phyloP scores from a whole-genome alignment of 2,113 vertebrate genomes.

The Meleagris gallopavo region DNA sequence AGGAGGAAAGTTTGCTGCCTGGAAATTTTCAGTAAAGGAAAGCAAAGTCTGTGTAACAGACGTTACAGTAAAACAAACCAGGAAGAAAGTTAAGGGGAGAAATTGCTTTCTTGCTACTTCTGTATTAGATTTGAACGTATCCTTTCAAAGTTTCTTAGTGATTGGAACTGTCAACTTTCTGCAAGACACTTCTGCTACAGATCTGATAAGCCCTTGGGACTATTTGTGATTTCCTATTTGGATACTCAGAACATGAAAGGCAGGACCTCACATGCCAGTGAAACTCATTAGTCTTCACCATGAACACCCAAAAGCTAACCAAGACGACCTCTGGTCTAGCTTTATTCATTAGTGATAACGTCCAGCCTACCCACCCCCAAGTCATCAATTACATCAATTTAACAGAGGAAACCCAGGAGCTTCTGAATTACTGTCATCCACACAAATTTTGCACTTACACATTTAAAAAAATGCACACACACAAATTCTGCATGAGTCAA shows the following conservation, averaged over 20 bases:
- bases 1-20: neutral
- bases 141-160: neutral
- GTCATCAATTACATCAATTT: neutral
- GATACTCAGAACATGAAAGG: neutral
- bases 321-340: neutral
- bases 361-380: neutral
- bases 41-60: neutral
- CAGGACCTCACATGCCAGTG: neutral
- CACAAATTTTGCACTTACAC: slow-evolving; percentile 2
- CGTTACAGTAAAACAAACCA: neutral
- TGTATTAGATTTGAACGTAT: neutral
- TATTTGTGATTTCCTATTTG: neutral
- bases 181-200: neutral
- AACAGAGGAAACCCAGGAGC: slow-evolving; percentile 26
- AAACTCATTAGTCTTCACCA: neutral
- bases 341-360: neutral
- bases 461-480: neutral
- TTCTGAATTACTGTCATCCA: neutral
- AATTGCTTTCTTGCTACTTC: slow-evolving; percentile 57
- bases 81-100: neutral
- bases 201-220: neutral
- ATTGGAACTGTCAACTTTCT: neutral
- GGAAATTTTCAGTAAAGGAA: neutral
- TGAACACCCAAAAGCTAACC: neutral
- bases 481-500: slow-evolving; percentile 7